Evolutionary conservation across 2,888 invertebrate genomes (phyloP).

Genomic region (Ichneumon xanthorius): DNA sequence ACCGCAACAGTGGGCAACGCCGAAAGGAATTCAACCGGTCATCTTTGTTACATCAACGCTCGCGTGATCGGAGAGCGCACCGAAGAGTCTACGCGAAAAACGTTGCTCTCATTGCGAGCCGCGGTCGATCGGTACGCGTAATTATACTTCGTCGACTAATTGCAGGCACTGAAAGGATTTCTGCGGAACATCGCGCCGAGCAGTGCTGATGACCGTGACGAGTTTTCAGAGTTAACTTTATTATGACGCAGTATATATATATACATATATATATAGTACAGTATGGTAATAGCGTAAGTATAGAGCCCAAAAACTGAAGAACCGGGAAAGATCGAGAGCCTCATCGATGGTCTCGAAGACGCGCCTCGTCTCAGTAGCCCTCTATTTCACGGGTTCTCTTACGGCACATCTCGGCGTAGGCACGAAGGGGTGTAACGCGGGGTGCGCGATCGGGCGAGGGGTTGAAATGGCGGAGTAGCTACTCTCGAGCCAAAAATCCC

Average conservation of each 20-base stretch:
- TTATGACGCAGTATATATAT: conserved; percentile 5
- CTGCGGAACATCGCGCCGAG: conserved; percentile 46
- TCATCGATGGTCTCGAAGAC: conserved; percentile 61
- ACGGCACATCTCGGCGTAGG: conserved; percentile 26
- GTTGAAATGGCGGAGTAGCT: conserved; percentile 70
- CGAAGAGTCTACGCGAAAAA: conserved; percentile 41
- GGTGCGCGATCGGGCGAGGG: conserved; percentile 57
- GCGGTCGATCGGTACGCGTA: conserved; percentile 41
- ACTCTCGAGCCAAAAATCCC: conserved; percentile 68
- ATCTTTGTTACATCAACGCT: conserved; percentile 58
- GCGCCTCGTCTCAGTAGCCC: conserved; percentile 42
- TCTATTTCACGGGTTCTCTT: conserved; percentile 34
- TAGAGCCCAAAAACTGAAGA: conserved; percentile 50
- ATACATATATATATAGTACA: conserved; percentile 20
- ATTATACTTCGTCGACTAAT: conserved; percentile 63
- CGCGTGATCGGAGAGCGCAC: conserved; percentile 58
- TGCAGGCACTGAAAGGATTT: conserved; percentile 64
- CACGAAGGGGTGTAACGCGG: conserved; percentile 33
- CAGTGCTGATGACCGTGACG: conserved; percentile 60
- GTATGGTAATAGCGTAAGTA: too few relatives aligned
- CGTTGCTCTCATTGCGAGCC: conserved; percentile 46
- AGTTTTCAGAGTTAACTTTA: conserved; percentile 61
- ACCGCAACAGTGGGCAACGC: background rate
- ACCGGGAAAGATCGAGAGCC: conserved; percentile 65
- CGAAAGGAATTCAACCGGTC: conserved; percentile 56